phyloP scores from a whole-genome alignment of 2,888 invertebrate genomes.

The Physocephala rufipes region DNA sequence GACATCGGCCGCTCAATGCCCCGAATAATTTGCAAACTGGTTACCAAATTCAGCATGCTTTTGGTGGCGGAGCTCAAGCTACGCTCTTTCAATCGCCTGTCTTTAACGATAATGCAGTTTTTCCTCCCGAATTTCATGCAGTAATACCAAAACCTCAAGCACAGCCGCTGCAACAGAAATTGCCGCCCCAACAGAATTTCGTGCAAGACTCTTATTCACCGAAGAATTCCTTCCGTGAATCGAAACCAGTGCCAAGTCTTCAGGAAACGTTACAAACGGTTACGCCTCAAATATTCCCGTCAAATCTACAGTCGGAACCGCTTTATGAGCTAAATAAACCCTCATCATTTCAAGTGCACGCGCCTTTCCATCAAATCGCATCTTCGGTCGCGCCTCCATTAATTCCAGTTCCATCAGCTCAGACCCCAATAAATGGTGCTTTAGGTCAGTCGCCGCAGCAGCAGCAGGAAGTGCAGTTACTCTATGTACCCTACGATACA shows the following conservation, averaged over 20 bases:
- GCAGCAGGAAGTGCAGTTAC: slow-evolving; percentile 77
- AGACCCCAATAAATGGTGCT: slow-evolving; percentile 38
- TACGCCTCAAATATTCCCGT: slow-evolving; percentile 55
- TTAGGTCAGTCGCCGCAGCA: slow-evolving; percentile 37
- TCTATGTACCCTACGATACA: slow-evolving; percentile 84
- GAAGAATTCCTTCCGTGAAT: slow-evolving; percentile 52
- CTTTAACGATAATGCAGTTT: slow-evolving; percentile 51
- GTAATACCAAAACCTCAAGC: slow-evolving; percentile 51
- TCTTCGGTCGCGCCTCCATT: slow-evolving; percentile 23
- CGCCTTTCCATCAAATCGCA: slow-evolving; percentile 41
- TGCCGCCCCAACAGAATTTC: slow-evolving; percentile 59
- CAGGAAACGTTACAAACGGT: slow-evolving; percentile 55
- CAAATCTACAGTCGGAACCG: slow-evolving; percentile 51
- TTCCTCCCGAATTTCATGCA: slow-evolving; percentile 58
- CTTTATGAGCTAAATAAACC: slow-evolving; percentile 54
- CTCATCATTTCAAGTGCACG: slow-evolving; percentile 47
- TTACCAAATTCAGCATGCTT: slow-evolving; percentile 63
- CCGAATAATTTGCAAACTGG: slow-evolving; percentile 62
- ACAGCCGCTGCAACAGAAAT: slow-evolving; percentile 51
- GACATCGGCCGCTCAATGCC: slow-evolving; percentile 39
- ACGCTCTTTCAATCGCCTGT: slow-evolving; percentile 58
- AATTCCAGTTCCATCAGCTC: slow-evolving; percentile 41
- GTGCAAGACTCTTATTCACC: slow-evolving; percentile 56
- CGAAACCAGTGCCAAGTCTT: slow-evolving; percentile 51
- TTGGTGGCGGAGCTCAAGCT: slow-evolving; percentile 54